Percentiles rank a stretch among this genome's conserved stretches.
Evolutionary conservation across 1,140 invertebrate species (phyloP).

Genomic region (Tetragnatha versicolor): DNA sequence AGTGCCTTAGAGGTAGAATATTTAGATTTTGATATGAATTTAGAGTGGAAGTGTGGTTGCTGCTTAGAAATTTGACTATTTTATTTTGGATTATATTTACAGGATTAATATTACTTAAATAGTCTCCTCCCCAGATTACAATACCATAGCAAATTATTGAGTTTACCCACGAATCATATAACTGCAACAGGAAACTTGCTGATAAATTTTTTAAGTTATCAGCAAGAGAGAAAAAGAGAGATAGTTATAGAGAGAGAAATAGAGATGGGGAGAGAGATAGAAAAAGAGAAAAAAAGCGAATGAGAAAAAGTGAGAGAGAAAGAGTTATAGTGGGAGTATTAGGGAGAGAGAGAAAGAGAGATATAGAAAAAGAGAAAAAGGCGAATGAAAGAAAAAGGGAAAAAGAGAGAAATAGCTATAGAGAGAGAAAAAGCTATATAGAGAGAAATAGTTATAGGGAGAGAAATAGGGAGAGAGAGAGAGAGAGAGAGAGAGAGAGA

Average conservation of each 20-base stretch:
- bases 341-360: neutral
- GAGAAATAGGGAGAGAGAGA: neutral
- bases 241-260: neutral
- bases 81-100: too few species aligned
- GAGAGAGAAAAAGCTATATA: neutral
- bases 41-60: too few species aligned
- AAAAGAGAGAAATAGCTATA: neutral
- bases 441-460: neutral
- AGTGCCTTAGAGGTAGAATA: too few species aligned
- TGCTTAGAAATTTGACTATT: too few species aligned
- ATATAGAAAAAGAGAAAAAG: neutral
- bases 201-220: too few species aligned
- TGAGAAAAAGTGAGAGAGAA: neutral
- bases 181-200: too few species aligned
- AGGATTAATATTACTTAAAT: too few species aligned
- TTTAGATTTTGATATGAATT: too few species aligned
- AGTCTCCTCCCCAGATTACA: too few species aligned
- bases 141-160: too few species aligned
- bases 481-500: neutral
- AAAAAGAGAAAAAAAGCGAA: neutral
- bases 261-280: too few species aligned
- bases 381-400: neutral
- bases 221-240: neutral
- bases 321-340: neutral
- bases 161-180: too few species aligned